These are phyloP conservation scores for Cabera pusaria DNA, from an alignment of 2,888 invertebrate genomes.

Conservation along the genomic window DNA sequence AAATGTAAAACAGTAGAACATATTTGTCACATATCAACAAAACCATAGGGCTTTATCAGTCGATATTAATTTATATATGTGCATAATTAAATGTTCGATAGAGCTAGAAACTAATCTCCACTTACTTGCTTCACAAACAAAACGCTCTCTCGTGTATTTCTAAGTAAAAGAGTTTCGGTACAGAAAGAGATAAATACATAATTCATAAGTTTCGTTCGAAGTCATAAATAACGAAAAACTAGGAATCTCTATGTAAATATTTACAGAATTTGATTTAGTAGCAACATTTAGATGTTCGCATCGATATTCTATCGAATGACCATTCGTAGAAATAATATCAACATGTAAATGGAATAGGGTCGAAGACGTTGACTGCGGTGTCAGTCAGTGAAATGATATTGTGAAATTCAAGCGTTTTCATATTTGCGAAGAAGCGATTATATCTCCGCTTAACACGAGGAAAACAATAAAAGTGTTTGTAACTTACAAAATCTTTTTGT, in stretches of 20 bases:
- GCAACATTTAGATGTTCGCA: constrained; percentile 43
- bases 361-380: constrained; percentile 5
- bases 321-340: constrained; percentile 33
- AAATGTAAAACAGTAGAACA: too few relatives aligned
- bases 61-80: too few relatives aligned
- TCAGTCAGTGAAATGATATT: constrained; percentile 6
- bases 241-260: constrained; percentile 33
- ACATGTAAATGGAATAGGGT: constrained; percentile 39
- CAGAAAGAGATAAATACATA: too few relatives aligned
- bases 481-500: too few relatives aligned
- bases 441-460: constrained; percentile 59
- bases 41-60: too few relatives aligned
- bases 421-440: constrained; percentile 55
- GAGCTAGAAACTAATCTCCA: too few relatives aligned
- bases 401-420: constrained; percentile 38
- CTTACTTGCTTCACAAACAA: too few relatives aligned
- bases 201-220: constrained; percentile 10
- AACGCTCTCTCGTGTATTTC: too few relatives aligned
- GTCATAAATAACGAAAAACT: constrained; percentile 17
- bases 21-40: too few relatives aligned
- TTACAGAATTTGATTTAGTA: constrained; percentile 39
- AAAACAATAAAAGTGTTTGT: constrained; percentile 77
- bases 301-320: constrained; percentile 37
- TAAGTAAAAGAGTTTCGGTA: too few relatives aligned
- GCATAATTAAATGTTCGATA: too few relatives aligned